Base-by-base conservation (phyloP, 2,888 invertebrate species). In the Meteorus cinctellus region DNA sequence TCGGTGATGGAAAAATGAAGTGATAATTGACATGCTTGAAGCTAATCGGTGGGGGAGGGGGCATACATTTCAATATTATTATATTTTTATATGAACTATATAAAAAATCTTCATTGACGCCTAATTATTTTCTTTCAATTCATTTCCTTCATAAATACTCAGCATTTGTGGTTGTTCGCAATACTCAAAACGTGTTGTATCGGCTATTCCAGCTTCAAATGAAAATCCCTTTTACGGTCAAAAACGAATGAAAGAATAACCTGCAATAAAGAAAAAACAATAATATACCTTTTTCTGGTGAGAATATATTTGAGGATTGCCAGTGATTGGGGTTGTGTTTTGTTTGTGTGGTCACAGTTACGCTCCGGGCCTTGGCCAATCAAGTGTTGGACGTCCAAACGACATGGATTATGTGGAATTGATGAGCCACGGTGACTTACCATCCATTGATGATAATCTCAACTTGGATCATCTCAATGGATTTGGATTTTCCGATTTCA, bases 241-340 rank as follows among this genome's bases (percentile, higher is more conserved):
- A 29, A 41, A 29, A 51, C 45, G 16, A 55, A 69, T 19, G 24
- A 34, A 69, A 12, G 14, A 14, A 34, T 55, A 4, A 62, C 27
- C 8, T 10, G 27, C 6, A 41, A 65, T 31, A 12, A 10, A 34
- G 41, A 65, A 36, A 41, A 36, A 36, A n/a, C n/a, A 36, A n/a
- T 65, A 65, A 68, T 68, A 41, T 65, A 74, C 71, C 69, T 59
- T 73, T n/a, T 60, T 14, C 34, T 75, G 41, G 55, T 48, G n/a
- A 24, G 24, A 34, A 55, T 75, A 79, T 78, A 63, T 66, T 79
- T 75, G 82, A 86, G 84, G 81, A 81, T 85, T 89, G 89, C 89
- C 89, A 89, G 89, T 89, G 88, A 89, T 89, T 89, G 89, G 89
- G 82, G 89, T 89, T 89, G 89, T 89, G 88, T 86, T 88, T 89